phyloP scores from a whole-genome alignment of 1,140 invertebrate species.

The Sminthurides bifidus region DNA sequence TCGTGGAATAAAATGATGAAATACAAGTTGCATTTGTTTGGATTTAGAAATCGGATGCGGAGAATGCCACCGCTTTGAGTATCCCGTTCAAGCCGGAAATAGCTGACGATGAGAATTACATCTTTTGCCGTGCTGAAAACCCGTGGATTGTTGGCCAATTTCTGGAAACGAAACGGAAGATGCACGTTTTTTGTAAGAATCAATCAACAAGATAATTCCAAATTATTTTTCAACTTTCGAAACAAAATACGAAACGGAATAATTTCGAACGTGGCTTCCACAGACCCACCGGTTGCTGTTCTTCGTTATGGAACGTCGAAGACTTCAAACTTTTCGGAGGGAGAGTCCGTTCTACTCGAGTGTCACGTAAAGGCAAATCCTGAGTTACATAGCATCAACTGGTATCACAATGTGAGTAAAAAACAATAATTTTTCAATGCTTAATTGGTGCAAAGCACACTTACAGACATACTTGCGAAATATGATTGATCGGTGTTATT shows the following conservation, averaged over 20 bases:
- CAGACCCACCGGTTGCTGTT: conserved; percentile 26
- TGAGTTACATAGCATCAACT: conserved; percentile 67
- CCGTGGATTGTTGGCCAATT: conserved; percentile 26
- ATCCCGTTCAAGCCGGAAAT: conserved; percentile 25
- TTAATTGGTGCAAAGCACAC: too few relatives aligned
- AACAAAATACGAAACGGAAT: not conserved
- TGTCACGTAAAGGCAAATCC: conserved; percentile 82
- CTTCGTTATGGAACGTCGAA: conserved; percentile 22
- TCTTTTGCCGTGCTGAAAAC: conserved; percentile 28
- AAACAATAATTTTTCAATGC: not conserved
- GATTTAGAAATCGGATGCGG: conserved; percentile 26
- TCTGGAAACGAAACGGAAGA: conserved; percentile 15
- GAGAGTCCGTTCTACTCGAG: conserved; percentile 27
- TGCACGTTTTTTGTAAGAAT: conserved; percentile 22
- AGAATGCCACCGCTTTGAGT: conserved; percentile 13
- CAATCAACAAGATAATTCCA: not conserved
- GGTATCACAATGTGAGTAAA: conserved; percentile 70
- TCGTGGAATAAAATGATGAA: not conserved
- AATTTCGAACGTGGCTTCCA: not conserved
- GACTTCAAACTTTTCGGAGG: conserved; percentile 24
- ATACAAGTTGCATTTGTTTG: not conserved
- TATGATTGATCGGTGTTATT: too few relatives aligned
- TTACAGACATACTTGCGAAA: too few relatives aligned
- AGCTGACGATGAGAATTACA: conserved; percentile 16
- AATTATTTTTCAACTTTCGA: not conserved